Conservation (phyloP, 2,797 vertebrate genomes). For the Atherinosoma microstoma region DNA sequence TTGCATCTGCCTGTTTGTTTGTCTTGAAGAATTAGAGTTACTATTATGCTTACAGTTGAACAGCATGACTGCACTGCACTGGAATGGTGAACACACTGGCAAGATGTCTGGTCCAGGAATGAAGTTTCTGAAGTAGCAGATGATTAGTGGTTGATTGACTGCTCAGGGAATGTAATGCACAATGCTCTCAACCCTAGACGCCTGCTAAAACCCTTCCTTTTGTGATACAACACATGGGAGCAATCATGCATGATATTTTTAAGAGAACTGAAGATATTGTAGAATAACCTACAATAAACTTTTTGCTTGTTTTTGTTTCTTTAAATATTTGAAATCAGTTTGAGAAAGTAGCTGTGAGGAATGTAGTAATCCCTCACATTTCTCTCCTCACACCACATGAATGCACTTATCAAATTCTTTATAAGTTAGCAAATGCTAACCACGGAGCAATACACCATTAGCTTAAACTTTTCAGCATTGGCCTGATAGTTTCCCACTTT, state of each 20-base stretch:
- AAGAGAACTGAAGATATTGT: slow-evolving; percentile 17
- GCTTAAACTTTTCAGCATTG: slow-evolving; percentile 32
- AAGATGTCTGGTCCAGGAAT: slow-evolving; percentile 65
- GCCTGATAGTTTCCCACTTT: slow-evolving; percentile 12
- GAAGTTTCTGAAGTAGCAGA: slow-evolving; percentile 65
- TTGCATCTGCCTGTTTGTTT: slow-evolving; percentile 71
- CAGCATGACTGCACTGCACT: slow-evolving; percentile 84
- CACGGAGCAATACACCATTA: slow-evolving; percentile 17
- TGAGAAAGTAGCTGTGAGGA: slow-evolving; percentile 37
- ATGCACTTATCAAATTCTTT: slow-evolving; percentile 5
- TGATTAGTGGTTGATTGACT: slow-evolving; percentile 75
- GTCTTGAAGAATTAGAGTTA: slow-evolving; percentile 55
- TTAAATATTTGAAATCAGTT: slow-evolving; percentile 28
- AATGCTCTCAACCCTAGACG: slow-evolving; percentile 75
- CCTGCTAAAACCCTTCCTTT: slow-evolving; percentile 68
- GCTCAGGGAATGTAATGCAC: slow-evolving; percentile 77
- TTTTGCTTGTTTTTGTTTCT: slow-evolving; percentile 22
- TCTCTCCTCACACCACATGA: not conserved
- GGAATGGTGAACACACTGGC: slow-evolving; percentile 67
- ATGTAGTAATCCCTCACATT: slow-evolving; percentile 33
- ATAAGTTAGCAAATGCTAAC: slow-evolving; percentile 5
- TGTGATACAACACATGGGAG: slow-evolving; percentile 61
- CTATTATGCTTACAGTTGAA: slow-evolving; percentile 72
- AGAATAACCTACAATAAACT: slow-evolving; percentile 11
- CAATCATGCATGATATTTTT: slow-evolving; percentile 74